Base-by-base conservation (phyloP, 2,797 vertebrate species). In the Jordanella pulchra region DNA sequence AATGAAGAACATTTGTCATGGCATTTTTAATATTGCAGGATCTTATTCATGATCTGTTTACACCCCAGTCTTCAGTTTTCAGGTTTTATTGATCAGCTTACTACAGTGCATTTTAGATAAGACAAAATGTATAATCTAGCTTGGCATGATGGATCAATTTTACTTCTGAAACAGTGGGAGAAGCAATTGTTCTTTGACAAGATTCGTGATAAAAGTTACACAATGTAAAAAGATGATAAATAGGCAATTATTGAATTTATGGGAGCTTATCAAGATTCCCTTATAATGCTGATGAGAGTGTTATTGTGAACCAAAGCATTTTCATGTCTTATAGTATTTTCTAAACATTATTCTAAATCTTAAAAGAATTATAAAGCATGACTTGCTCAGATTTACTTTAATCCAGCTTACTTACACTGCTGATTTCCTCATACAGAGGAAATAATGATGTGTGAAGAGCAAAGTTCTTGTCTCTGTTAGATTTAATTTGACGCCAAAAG, bases 401-500 rank as follows among this genome's bases (percentile, higher is more conserved):
- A 61, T 61, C 58, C 58, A 61, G 11, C 12, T 61, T 61, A 35
- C 18, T 35, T 35, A 1, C 30, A 4, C 56, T 35, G 56, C 35
- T 60, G 56, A 60, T 60, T 60, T 60, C 32, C 56, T 60, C 56
- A 60, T 60, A 23, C 18, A 13, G 58, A 39, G 17, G 14, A 35
- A 65, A 54, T 61, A 55, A 71, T 27, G 28, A 65, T 60, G 1
- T 13, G 51, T 69, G 53, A 42, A 7, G 7, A 39, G 30, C 14
- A 30, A 25, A 18, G n/a, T 53, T 63, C 14, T 68, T 51, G 67
- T 54, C 32, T n/a, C 23, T 45, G 56, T n/a, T 30, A 42, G 32
- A 74, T 51, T 44, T 68, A 63, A 65, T 71, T 77, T 77, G 61
- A 50, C 45, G 51, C 72, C 47, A 71, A 30, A 73, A 64, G 2